phyloP scores from a whole-genome alignment of 2,888 invertebrate genomes.

The Gymnoscelis rufifasciata region DNA sequence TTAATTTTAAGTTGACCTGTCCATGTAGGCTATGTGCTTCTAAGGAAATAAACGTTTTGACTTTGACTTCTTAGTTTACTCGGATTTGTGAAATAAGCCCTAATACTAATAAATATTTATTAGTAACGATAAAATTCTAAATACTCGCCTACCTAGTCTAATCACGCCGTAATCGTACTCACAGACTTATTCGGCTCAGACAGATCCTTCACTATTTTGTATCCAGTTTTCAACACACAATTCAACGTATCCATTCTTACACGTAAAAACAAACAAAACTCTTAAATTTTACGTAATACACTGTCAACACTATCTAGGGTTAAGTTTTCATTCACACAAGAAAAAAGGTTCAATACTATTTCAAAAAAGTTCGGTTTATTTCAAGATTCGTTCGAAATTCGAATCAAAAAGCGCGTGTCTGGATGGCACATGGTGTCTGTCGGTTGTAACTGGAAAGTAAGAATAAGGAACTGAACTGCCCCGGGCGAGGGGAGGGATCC shows the following conservation, averaged over 20 bases:
- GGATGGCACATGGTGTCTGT: constrained; percentile 58
- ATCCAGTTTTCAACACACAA: constrained; percentile 67
- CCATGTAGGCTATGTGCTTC: too few species aligned
- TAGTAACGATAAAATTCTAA: too few species aligned
- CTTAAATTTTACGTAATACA: background rate
- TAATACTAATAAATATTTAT: too few species aligned
- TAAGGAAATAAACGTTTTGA: too few species aligned
- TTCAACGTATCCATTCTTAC: constrained; percentile 62
- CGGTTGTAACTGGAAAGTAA: constrained; percentile 33
- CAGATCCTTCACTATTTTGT: constrained; percentile 69
- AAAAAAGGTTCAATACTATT: background rate
- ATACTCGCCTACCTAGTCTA: too few species aligned
- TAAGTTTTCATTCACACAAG: too few species aligned
- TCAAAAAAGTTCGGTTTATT: too few species aligned
- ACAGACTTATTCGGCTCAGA: constrained; percentile 63
- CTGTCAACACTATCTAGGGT: too few species aligned
- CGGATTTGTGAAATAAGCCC: too few species aligned
- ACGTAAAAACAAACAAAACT: constrained; percentile 2
- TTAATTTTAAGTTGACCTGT: too few species aligned
- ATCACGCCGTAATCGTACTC: too few species aligned
- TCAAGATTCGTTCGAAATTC: constrained; percentile 16
- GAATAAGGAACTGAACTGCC: constrained; percentile 67
- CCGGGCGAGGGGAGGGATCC: constrained; percentile 62
- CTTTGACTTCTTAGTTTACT: too few species aligned
- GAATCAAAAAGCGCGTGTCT: constrained; percentile 20